phyloP scores from a whole-genome alignment of 2,888 invertebrate species.

The Beris chalybata region DNA sequence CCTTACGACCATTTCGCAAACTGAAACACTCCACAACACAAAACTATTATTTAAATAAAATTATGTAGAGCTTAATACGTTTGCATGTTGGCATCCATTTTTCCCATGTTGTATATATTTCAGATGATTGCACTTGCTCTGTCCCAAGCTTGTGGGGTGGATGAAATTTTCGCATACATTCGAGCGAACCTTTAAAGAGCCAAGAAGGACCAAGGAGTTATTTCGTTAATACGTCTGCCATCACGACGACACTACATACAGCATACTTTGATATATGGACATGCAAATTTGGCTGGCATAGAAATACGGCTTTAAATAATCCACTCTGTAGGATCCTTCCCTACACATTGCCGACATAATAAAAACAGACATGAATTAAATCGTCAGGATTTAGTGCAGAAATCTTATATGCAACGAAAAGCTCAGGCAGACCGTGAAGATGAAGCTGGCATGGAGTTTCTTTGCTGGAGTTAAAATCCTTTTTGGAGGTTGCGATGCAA shows the following conservation, averaged over 20 bases:
- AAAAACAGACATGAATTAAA: conserved; percentile 32
- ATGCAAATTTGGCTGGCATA: conserved; percentile 28
- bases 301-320: conserved; percentile 27
- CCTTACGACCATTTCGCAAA: conserved; percentile 4
- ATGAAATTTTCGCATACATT: background rate
- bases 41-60: conserved; percentile 32
- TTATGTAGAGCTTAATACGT: conserved; percentile 29
- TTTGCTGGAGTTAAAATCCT: no score
- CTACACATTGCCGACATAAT: conserved; percentile 26
- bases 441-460: no score
- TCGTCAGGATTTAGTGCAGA: conserved; percentile 30
- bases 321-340: conserved; percentile 27
- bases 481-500: no score
- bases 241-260: conserved; percentile 20
- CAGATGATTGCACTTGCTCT: background rate
- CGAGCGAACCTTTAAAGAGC: background rate
- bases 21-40: conserved; percentile 12
- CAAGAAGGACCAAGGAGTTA: conserved; percentile 26
- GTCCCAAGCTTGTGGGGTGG: background rate
- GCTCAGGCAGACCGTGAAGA: background rate
- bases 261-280: conserved; percentile 21
- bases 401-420: conserved; percentile 23
- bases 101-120: conserved; percentile 3
- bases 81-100: conserved; percentile 24
- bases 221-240: conserved; percentile 30